Percentiles rank a stretch among this genome's conserved stretches.
phyloP scores from a whole-genome alignment of 1,140 invertebrate species.

The Schlechtendalia chinensis region DNA sequence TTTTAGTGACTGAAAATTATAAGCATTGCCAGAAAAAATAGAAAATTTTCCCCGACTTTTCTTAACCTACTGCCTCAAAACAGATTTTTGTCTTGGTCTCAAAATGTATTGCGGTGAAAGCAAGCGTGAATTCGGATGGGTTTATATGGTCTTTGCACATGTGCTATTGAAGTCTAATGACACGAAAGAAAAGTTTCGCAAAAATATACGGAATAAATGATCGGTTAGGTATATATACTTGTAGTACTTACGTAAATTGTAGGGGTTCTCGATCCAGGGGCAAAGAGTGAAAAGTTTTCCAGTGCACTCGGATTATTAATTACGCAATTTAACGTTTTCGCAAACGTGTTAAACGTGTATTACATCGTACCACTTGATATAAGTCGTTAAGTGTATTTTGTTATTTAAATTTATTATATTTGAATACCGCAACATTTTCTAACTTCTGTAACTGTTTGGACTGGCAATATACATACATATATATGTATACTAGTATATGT shows the following conservation, averaged over 20 bases:
- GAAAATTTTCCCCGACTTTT: no score
- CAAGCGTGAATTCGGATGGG: background rate
- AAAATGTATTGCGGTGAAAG: conserved; percentile 1
- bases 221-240: no score
- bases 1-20: conserved; percentile 25
- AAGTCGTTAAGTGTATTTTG: no score
- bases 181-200: background rate
- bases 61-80: background rate
- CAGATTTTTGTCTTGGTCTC: background rate
- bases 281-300: background rate
- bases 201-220: background rate
- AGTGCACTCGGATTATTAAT: background rate
- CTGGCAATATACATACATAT: no score
- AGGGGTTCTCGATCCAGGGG: background rate
- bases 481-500: no score
- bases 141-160: background rate
- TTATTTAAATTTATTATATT: no score
- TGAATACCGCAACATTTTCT: no score
- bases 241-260: background rate
- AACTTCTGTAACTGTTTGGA: no score
- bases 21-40: background rate
- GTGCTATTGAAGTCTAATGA: background rate
- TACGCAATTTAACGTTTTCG: background rate
- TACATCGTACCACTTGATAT: no score
- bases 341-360: no score